Percentiles rank a stretch among this genome's conserved stretches.
phyloP scores from a whole-genome alignment of 2,113 vertebrate genomes.

The Rhinopomastus cyanomelas region DNA sequence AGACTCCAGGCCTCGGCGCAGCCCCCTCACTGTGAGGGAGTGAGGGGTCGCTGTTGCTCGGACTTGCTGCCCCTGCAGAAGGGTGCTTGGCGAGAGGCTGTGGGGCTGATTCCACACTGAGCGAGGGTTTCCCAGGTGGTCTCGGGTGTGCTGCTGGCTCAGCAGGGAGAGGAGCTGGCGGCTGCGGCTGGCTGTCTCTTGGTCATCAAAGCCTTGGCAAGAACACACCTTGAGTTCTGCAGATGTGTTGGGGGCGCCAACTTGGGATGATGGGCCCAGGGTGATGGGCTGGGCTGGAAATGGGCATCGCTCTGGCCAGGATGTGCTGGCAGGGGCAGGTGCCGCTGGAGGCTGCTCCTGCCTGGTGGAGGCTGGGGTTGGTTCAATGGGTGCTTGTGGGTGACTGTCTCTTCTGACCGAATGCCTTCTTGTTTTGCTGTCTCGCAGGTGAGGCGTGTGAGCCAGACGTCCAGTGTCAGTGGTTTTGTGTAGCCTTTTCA shows the following conservation, averaged over 20 bases:
- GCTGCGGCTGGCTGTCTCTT: background rate
- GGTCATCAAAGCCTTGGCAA: background rate
- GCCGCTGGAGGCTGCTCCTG: background rate
- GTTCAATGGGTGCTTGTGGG: rapidly evolving
- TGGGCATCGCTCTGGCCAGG: rapidly evolving
- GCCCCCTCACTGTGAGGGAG: background rate
- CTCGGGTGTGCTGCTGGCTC: background rate
- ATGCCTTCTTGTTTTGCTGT: background rate
- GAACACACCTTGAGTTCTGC: background rate
- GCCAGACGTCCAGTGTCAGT: background rate
- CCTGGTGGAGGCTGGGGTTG: rapidly evolving
- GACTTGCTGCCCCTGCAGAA: background rate
- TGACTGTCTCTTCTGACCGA: background rate
- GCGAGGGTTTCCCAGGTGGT: background rate
- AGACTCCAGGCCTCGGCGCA: background rate
- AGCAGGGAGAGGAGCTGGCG: background rate
- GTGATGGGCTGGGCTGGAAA: background rate
- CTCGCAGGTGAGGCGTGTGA: background rate
- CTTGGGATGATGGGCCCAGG: background rate
- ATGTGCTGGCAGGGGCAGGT: background rate
- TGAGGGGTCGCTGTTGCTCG: rapidly evolving
- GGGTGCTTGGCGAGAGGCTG: rapidly evolving
- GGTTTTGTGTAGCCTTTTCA: background rate
- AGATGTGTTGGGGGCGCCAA: background rate
- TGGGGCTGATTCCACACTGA: rapidly evolving